phyloP scores from a whole-genome alignment of 2,888 invertebrate species.

The Cephalotes varians region DNA sequence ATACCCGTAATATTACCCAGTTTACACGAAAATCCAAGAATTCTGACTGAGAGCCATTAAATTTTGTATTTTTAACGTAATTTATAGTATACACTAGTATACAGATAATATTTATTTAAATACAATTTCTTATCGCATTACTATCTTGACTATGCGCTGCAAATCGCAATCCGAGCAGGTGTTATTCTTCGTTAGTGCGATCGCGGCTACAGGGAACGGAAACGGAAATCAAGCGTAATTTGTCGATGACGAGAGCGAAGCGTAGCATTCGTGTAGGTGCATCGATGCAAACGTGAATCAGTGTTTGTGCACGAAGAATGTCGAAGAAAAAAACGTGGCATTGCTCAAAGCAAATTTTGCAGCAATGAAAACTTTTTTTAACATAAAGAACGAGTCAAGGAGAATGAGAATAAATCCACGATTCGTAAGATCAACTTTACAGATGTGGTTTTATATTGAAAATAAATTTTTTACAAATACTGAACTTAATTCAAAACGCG shows the following conservation, averaged over 20 bases:
- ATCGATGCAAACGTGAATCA: slow-evolving; percentile 27
- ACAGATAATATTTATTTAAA: neutral
- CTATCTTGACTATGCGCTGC: neutral
- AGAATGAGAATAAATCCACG: neutral
- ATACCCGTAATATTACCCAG: neutral
- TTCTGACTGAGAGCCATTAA: neutral
- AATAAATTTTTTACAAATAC: neutral
- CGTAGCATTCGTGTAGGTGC: slow-evolving; percentile 30
- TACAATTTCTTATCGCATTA: neutral
- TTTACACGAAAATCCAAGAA: neutral
- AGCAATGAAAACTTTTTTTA: neutral
- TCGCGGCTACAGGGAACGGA: slow-evolving; percentile 60
- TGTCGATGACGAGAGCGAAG: slow-evolving; percentile 43
- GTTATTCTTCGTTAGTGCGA: slow-evolving; percentile 48
- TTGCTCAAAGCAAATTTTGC: neutral
- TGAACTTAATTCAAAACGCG: neutral
- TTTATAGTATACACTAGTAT: neutral
- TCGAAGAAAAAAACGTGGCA: neutral
- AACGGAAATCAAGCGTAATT: slow-evolving; percentile 73
- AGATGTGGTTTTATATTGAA: neutral
- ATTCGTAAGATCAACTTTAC: neutral
- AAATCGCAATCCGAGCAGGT: slow-evolving; percentile 66
- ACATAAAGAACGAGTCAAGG: neutral
- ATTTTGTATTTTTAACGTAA: neutral
- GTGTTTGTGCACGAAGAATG: slow-evolving; percentile 7